Evolutionary conservation across 2,888 invertebrate species (phyloP), one percentile per base, ranked within the genome.

Genomic region (Meghimatium bilineatum): DNA sequence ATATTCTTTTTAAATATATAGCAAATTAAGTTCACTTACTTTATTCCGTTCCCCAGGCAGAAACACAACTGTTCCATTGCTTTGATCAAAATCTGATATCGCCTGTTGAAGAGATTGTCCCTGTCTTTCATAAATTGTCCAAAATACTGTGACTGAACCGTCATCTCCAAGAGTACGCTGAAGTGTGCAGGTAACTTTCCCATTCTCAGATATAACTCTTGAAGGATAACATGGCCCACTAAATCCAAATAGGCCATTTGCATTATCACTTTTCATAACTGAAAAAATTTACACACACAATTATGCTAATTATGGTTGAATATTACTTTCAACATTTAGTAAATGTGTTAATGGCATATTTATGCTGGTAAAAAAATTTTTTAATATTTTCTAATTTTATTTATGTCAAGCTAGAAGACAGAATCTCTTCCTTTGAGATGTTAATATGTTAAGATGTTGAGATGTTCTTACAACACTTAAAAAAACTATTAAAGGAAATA

Each of bases 191-290:
- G 84, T 85, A 32, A 92, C 84, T 0, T 74, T 85, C 3, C 76
- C 85, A 29, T 86, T 85, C 85, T 93, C 92, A 44, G 79, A 74
- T 6, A 63, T 56, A 0, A 90, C 86, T 34, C 78, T 67, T n/a
- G 86, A 77, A 3, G 92, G 91, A 10, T 83, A 83, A 87, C 93
- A 93, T 3, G 84, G 86, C 20, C 89, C 89, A 36, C 86, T 80
- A 79, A 93, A 91, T n/a, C 91, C 90, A 86, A 93, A 93, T 85
- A 93, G 85, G 8, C 93, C 93, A 87, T 93, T 93, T 71, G 93
- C 93, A 89, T 92, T 92, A 90, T 93, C 93, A 88, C 93, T 93
- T 88, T 93, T 93, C 86, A 92, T 81, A 52, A 93, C 93, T 93
- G 88, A 66, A 26, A 32, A 56, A 52, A 80, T 0, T n/a, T 52